Percentiles rank a stretch among this genome's conserved stretches.
These are phyloP conservation scores for Atherinosoma microstoma DNA, from an alignment of 2,797 vertebrate species.

Conservation along the genomic window DNA sequence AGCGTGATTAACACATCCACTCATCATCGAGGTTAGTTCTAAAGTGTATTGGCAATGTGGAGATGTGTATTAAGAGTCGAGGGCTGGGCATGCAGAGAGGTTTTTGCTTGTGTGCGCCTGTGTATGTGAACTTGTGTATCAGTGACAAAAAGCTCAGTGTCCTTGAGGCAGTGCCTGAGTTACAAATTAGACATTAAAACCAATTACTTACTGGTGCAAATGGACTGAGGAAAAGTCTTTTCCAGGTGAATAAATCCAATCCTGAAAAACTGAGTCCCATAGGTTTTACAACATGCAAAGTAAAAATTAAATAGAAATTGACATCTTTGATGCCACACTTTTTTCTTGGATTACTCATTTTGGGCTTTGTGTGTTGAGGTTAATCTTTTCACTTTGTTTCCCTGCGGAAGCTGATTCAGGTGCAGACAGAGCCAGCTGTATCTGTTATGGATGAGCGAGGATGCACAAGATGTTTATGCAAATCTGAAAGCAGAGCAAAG, in stretches of 20 bases:
- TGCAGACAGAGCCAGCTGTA: slow-evolving; percentile 38
- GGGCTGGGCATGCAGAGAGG: slow-evolving; percentile 12
- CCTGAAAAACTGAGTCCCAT: slow-evolving; percentile 1
- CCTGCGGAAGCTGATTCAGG: slow-evolving; percentile 33
- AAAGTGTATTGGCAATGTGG: slow-evolving; percentile 22
- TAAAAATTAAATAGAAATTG: slow-evolving; percentile 2
- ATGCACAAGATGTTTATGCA: slow-evolving; percentile 37
- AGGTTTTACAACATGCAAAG: slow-evolving; percentile 12
- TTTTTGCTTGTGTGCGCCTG: slow-evolving; percentile 7
- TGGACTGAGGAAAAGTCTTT: slow-evolving; percentile 19
- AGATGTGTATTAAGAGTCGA: slow-evolving; percentile 4
- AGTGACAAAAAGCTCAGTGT: slow-evolving; percentile 20
- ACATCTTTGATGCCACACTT: neutral
- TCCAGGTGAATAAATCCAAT: slow-evolving; percentile 5
- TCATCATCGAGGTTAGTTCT: slow-evolving; percentile 17
- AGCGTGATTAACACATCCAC: slow-evolving; percentile 20
- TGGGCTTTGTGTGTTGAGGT: neutral
- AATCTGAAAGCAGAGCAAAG: slow-evolving; percentile 18
- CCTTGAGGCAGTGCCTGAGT: slow-evolving; percentile 38
- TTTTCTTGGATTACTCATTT: neutral
- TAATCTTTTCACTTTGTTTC: slow-evolving; percentile 27
- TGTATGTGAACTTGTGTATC: slow-evolving; percentile 14
- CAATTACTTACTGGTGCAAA: slow-evolving; percentile 21
- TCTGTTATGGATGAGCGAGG: slow-evolving; percentile 39
- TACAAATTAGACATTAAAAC: slow-evolving; percentile 36